These are phyloP conservation scores for Myzus persicae DNA, from an alignment of 1,140 invertebrate genomes.

Conservation along the genomic window DNA sequence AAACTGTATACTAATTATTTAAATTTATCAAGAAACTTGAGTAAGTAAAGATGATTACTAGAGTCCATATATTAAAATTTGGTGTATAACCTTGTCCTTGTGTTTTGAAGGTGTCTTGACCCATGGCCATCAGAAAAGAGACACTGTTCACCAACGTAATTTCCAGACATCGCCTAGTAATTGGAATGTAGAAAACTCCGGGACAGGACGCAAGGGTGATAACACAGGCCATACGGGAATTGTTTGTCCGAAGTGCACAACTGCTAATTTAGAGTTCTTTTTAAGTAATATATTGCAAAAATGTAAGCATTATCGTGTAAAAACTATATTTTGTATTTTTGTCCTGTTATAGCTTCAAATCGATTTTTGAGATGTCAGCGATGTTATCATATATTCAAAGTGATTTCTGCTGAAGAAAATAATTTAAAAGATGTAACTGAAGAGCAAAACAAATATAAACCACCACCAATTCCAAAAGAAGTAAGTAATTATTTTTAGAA, in stretches of 20 bases:
- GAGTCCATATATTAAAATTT: neutral
- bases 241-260: constrained; percentile 49
- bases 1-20: constrained; percentile 45
- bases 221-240: constrained; percentile 41
- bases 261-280: constrained; percentile 38
- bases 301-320: neutral
- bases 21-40: constrained; percentile 26
- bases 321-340: neutral
- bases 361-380: constrained; percentile 55
- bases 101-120: neutral
- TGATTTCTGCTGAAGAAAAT: constrained; percentile 53
- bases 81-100: constrained; percentile 37
- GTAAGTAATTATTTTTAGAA: neutral
- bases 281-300: neutral
- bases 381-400: constrained; percentile 53
- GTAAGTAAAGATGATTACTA: neutral
- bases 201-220: constrained; percentile 11
- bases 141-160: constrained; percentile 24
- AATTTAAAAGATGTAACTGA: constrained; percentile 50
- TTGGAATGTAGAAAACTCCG: neutral
- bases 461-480: constrained; percentile 52
- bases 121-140: neutral
- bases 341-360: constrained; percentile 37
- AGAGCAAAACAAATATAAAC: constrained; percentile 49
- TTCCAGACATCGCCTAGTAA: neutral